Evolutionary conservation across 2,797 vertebrate genomes (phyloP).

Genomic region (Spinus olivaceus): DNA sequence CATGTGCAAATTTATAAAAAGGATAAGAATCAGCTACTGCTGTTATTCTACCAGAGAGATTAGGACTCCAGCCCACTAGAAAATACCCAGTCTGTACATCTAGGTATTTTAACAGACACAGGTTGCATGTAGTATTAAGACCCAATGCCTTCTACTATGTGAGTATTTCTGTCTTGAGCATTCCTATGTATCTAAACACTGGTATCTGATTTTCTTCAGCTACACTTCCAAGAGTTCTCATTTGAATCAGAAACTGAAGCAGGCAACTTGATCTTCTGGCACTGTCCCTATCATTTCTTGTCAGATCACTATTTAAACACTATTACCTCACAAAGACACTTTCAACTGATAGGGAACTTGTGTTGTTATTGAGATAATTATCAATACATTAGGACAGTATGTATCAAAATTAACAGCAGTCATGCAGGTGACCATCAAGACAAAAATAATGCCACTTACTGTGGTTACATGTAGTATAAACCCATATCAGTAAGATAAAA

Average conservation of each 20-base stretch:
- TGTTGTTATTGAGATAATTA: background rate
- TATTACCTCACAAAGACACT: background rate
- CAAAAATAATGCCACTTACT: background rate
- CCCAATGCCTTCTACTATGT: background rate
- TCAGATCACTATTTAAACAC: conserved; percentile 10
- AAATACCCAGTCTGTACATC: background rate
- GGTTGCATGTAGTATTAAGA: background rate
- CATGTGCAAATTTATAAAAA: background rate
- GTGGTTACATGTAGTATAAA: background rate
- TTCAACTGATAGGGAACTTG: background rate
- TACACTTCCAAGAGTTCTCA: background rate
- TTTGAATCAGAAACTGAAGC: conserved; percentile 33
- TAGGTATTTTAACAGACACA: background rate
- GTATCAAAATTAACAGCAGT: background rate
- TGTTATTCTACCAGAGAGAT: background rate
- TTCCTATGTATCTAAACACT: background rate
- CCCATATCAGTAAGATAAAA: background rate
- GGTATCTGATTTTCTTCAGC: background rate
- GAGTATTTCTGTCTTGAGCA: background rate
- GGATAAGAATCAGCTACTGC: background rate
- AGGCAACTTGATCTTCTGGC: conserved; percentile 34
- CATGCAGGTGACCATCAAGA: background rate
- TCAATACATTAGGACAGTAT: background rate
- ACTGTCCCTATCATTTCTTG: conserved; percentile 15
- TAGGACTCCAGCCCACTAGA: background rate